phyloP scores from a whole-genome alignment of 2,797 vertebrate species.

The Caiman crocodilus region DNA sequence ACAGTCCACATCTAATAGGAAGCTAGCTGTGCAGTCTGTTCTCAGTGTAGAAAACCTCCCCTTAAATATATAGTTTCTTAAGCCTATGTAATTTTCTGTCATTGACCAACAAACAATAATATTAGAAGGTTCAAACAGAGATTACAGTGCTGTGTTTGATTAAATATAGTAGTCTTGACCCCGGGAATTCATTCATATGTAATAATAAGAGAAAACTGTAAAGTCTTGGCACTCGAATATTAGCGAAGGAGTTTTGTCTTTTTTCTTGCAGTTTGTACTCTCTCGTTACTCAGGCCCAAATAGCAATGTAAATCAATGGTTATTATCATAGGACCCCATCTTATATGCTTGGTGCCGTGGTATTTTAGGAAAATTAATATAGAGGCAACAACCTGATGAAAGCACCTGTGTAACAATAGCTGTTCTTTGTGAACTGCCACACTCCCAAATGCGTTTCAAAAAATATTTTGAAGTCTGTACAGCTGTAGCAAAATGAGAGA shows the following conservation, averaged over 20 bases:
- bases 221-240: constrained; percentile 3
- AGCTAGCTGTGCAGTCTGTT: fast-evolving
- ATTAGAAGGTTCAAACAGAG: not conserved
- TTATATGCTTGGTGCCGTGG: not conserved
- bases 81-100: not conserved
- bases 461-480: not conserved
- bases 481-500: not conserved
- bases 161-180: not conserved
- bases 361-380: constrained; percentile 52
- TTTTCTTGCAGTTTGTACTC: not conserved
- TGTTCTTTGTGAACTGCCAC: not conserved
- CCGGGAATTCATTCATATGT: not conserved
- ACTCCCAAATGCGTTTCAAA: constrained; percentile 8
- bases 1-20: not conserved
- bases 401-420: constrained; percentile 1
- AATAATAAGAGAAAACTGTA: not conserved
- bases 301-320: constrained; percentile 11
- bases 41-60: not conserved
- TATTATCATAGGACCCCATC: constrained; percentile 3
- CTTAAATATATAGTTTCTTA: not conserved
- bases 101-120: not conserved
- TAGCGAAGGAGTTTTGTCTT: not conserved
- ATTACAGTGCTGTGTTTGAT: not conserved
- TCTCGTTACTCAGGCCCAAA: not conserved
- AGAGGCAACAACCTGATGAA: constrained; percentile 26